Base-by-base conservation (phyloP, 2,888 invertebrate species). In the Chalcosyrphus nemorum region DNA sequence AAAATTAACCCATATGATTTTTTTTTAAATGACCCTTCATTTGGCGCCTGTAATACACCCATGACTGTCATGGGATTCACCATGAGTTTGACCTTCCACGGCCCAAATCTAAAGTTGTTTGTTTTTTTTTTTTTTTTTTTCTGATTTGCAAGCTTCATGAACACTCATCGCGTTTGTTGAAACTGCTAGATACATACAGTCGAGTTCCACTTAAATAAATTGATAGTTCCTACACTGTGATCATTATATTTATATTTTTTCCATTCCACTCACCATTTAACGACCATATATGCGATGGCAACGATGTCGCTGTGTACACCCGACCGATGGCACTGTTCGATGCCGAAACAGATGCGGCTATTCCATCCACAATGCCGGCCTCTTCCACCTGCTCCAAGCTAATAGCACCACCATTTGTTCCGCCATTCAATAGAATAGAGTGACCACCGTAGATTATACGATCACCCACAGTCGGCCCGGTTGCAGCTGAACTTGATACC, bases 241-340 rank as follows among this genome's bases (percentile, higher is more conserved):
- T 32, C 29, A 59, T 59, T 66, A 24, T 2, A 24, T 24, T 24
- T 4, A 4, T 24, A 24, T 24, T 24, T 4, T 24, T 24, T 4
- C 4, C 11, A 70, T 70, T 54, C 27, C n/a, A 92, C 95, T 94
- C 91, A 96, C 96, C 97, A 92, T 97, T 97, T 89, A 97, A 93
- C 88, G 97, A 96, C 96, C 97, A 97, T 93, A 97, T 96, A 92
- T 97, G 97, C 88, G 97, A 96, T 90, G 97, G 97, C 92, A 97
- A 93, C 88, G 97, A 97, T 92, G 97, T 97, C 88, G 97, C 96
- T 81, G 97, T 95, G 90, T 96, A 97, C 35, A 97, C 96, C 86
- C 96, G 93, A 80, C 96, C 95, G 61, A 95, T 93, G 74, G 95
- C 94, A 86, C 95, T 92, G 82, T 88, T 88, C 71, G 88, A 86